Base-by-base conservation (phyloP, 2,113 vertebrate genomes). In the Platycercus adscitus region DNA sequence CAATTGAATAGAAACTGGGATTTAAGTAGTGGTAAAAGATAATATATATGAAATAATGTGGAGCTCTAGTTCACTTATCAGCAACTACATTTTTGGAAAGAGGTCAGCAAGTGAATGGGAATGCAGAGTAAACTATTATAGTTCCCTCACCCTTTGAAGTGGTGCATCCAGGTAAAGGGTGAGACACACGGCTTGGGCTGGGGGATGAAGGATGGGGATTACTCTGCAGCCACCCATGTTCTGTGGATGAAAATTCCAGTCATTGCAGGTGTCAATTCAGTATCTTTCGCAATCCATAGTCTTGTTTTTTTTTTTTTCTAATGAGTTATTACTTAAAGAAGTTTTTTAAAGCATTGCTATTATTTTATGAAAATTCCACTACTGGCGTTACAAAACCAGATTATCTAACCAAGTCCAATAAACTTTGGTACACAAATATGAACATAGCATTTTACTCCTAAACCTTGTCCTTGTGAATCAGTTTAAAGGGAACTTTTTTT, bases 201-300 rank as follows among this genome's bases (percentile, higher is more conserved):
- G 90, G 92, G 95, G 92, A 88, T 95, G 82, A 52, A 94, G 93
- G 86, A 96, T 92, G 88, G 93, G 93, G 56, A 61, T 91, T 95
- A 95, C 72, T 93, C 93, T 95, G 85, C 95, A 94, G 93, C 82
- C 88, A 95, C 90, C 90, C 93, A 88, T 79, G 86, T 86, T 97
- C 95, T 95, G 92, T 88, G 95, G 72, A 96, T 69, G 92, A 96
- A 96, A 96, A 96, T 92, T 95, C 76, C 81, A 81, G 93, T 96
- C 91, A 96, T 60, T 91, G 39, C 53, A 96, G 58, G 64, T 20
- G 64, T 90, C 93, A 97, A 76, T 66, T 92, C 89, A 95, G 68
- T 66, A 90, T n/a, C 58, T 71, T 77, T 66, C n/a, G 44, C 93
- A 95, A 94, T 37, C 69, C 68, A 91, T 46, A 85, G 33, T 70